Evolutionary conservation across 37 sponge, comb jelly and placozoan species (phyloP), one percentile per base, ranked within the genome.

Genomic region (Crambe crambe): DNA sequence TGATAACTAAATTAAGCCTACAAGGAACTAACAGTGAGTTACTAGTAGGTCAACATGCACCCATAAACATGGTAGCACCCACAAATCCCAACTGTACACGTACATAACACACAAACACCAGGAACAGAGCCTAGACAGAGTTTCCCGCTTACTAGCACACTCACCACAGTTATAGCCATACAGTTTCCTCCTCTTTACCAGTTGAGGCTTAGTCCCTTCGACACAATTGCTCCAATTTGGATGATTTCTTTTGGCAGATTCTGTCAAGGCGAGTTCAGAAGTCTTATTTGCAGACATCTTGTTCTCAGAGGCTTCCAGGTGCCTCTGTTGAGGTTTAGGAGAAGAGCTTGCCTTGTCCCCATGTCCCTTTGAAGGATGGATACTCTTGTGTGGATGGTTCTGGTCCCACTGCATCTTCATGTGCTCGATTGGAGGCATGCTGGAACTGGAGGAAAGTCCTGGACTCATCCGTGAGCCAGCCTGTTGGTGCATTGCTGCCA

Each of bases 211-310:
- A 2, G 80, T 72, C 9, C 87, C 87, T 41, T 91, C 91, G 4
- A 91, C 75, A 43, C 77, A 77, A 31, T 42, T 58, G 42, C 68
- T 73, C 90, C 90, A 89, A 58, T 89, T 85, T 0, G 80, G 90
- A 1, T 62, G 64, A 3, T 30, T 59, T 10, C 81, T 73, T 72
- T 80, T 89, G 47, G 71, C 29, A 12, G 39, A n/a, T 5, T 67
- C 74, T 0, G 68, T 32, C 22, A 10, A 41, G 36, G 43, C 37
- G 34, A 38, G 6, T 26, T 74, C 37, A 0, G 32, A 43, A 47
- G 72, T 15, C 72, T 20, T 26, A 15, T 83, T 74, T 29, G 4
- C 9, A 4, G 75, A 32, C 0, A 31, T n/a, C 30, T 41, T 18
- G 35, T 12, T 57, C 31, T 63, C 36, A 6, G 79, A 8, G 12